Percentiles rank a stretch among this genome's conserved stretches.
phyloP scores from a whole-genome alignment of 2,113 vertebrate species.

The Falco punctatus region DNA sequence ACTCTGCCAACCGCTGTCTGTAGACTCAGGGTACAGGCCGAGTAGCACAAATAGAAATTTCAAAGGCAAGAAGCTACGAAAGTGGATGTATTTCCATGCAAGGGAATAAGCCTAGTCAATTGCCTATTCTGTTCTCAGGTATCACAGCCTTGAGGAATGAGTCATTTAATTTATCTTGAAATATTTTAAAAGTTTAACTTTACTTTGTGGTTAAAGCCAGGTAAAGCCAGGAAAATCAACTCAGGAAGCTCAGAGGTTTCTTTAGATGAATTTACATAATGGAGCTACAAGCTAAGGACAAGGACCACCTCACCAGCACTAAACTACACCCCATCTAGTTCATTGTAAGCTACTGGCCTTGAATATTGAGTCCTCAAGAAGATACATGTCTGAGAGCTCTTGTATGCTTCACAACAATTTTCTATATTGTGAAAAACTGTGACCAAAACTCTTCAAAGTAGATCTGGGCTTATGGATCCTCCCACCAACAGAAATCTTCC shows the following conservation, averaged over 20 bases:
- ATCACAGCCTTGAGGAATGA: neutral
- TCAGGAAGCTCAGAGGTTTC: neutral
- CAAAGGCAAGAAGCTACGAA: neutral
- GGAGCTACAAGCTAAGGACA: neutral
- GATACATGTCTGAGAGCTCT: neutral
- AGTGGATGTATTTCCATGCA: neutral
- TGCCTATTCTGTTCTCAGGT: neutral
- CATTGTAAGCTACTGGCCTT: neutral
- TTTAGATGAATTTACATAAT: neutral
- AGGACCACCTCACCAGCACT: neutral
- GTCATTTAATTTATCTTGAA: neutral
- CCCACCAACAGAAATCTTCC: neutral
- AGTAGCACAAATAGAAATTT: neutral
- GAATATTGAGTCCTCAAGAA: neutral
- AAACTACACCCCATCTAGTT: neutral
- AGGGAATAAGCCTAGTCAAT: neutral
- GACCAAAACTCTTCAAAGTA: neutral
- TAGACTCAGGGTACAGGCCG: neutral
- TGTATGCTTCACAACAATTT: neutral
- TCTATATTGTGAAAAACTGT: neutral
- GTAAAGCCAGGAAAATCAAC: neutral
- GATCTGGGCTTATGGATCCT: neutral
- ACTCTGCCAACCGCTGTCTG: neutral
- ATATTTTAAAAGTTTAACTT: neutral
- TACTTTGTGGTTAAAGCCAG: neutral